Evolutionary conservation across 2,113 vertebrate genomes (phyloP).

Genomic region (Nestor notabilis): DNA sequence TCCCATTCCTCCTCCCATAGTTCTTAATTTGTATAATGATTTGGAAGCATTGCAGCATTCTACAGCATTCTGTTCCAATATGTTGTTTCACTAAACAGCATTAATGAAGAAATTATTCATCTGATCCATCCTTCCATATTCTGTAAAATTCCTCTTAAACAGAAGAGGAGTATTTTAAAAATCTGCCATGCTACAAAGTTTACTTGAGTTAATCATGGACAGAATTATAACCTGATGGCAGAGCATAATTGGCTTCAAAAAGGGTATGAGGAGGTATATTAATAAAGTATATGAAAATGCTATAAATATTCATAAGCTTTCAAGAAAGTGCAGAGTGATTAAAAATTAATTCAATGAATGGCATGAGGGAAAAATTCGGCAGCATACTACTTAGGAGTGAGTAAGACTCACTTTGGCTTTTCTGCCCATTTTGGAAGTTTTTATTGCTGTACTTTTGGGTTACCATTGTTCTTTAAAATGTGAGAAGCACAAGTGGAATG

Average conservation of each 20-base stretch:
- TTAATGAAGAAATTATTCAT: neutral
- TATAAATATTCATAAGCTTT: slow-evolving; percentile 40
- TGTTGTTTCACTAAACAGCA: neutral
- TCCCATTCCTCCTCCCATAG: neutral
- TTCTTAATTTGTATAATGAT: neutral
- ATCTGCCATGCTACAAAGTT: neutral
- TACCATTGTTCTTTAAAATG: neutral
- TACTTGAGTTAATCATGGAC: slow-evolving; percentile 6
- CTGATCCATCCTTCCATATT: neutral
- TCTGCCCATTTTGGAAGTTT: neutral
- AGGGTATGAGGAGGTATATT: neutral
- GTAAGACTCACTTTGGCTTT: neutral
- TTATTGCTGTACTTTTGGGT: neutral
- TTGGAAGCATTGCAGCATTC: neutral
- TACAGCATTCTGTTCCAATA: neutral
- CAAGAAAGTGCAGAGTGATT: neutral
- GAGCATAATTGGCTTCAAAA: neutral
- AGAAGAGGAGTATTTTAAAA: slow-evolving; percentile 18
- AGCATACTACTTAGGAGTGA: neutral
- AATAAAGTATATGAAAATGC: slow-evolving; percentile 32
- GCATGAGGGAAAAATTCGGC: neutral
- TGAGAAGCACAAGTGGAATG: neutral
- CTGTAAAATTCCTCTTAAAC: neutral
- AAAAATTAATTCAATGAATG: slow-evolving; percentile 18
- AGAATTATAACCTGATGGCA: slow-evolving; percentile 5